Percentiles rank a stretch among this genome's conserved stretches.
Evolutionary conservation across 2,797 vertebrate species (phyloP).

Genomic region (Typhlichthys subterraneus): DNA sequence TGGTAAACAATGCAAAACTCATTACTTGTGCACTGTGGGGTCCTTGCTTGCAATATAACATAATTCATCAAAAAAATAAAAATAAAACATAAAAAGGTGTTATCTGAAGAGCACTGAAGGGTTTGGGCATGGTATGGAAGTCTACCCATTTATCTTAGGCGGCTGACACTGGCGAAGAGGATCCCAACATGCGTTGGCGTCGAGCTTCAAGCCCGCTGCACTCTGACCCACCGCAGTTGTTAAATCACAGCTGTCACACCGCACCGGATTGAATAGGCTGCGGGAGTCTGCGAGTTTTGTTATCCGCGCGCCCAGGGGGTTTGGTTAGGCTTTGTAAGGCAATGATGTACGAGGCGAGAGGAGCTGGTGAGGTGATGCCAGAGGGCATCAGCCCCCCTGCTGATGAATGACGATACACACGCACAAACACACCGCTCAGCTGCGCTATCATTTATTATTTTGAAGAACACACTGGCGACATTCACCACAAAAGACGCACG

Average conservation of each 20-base stretch:
- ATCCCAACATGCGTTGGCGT: constrained; percentile 24
- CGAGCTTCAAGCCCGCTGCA: constrained; percentile 52
- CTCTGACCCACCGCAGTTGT: constrained; percentile 47
- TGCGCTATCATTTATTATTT: too few species aligned
- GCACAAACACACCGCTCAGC: constrained; percentile 8
- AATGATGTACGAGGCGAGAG: constrained; percentile 52
- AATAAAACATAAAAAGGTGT: constrained; percentile 19
- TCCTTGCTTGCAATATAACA: constrained; percentile 45
- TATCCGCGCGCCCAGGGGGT: constrained; percentile 48
- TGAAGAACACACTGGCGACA: too few species aligned
- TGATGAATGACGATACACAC: constrained; percentile 34
- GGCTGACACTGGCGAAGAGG: constrained; percentile 44
- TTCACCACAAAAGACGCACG: too few species aligned
- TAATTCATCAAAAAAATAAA: constrained; percentile 52
- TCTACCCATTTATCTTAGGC: constrained; percentile 55
- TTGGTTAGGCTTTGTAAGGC: constrained; percentile 43
- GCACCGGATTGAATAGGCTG: constrained; percentile 56
- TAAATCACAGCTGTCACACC: constrained; percentile 68
- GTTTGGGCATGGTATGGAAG: constrained; percentile 58
- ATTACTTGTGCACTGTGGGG: constrained; percentile 47
- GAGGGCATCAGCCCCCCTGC: constrained; percentile 23
- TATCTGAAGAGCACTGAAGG: constrained; percentile 39
- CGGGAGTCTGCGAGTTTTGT: constrained; percentile 58
- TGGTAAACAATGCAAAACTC: constrained; percentile 44
- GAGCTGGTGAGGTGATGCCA: constrained; percentile 41